A percentile compares a stretch with the other conserved stretches of the same genome.
Evolutionary conservation across 1,140 invertebrate species (phyloP).

Genomic region (Pteromalus puparum): DNA sequence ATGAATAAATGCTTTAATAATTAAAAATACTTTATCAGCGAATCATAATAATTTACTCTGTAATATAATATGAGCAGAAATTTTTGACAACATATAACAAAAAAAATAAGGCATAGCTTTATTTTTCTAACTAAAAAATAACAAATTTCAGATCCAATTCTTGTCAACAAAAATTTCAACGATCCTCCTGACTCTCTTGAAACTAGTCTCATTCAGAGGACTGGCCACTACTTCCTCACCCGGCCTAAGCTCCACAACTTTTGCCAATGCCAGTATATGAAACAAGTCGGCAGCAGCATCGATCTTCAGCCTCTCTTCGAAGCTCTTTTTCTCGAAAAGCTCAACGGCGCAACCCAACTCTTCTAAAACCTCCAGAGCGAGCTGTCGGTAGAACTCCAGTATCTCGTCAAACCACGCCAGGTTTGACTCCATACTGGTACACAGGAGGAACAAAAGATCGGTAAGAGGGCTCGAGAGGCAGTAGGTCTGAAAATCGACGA

Average conservation of each 20-base stretch:
- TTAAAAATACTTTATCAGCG: neutral
- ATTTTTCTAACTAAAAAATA: too few species aligned
- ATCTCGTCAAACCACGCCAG: slow-evolving; percentile 73
- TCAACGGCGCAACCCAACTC: slow-evolving; percentile 60
- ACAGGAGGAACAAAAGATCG: slow-evolving; percentile 78
- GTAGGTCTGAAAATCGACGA: slow-evolving; percentile 80
- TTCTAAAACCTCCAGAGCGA: slow-evolving; percentile 66
- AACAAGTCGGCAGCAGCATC: slow-evolving; percentile 61
- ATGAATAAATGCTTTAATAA: too few species aligned
- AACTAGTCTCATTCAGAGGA: slow-evolving; percentile 39
- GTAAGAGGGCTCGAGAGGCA: slow-evolving; percentile 74
- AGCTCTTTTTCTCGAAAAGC: slow-evolving; percentile 56
- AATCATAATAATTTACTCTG: neutral
- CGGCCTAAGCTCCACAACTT: slow-evolving; percentile 63
- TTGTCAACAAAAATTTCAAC: slow-evolving; percentile 49
- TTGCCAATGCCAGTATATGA: slow-evolving; percentile 66
- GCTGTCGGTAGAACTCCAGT: slow-evolving; percentile 75
- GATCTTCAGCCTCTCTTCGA: slow-evolving; percentile 55
- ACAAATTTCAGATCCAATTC: slow-evolving; percentile 39
- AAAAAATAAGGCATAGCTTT: too few species aligned
- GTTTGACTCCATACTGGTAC: slow-evolving; percentile 74
- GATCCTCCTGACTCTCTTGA: slow-evolving; percentile 48
- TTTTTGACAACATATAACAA: too few species aligned
- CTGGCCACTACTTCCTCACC: slow-evolving; percentile 14
- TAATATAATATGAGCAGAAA: neutral